Evolutionary conservation across 2,888 invertebrate species (phyloP).

Genomic region (Steromphala cineraria): DNA sequence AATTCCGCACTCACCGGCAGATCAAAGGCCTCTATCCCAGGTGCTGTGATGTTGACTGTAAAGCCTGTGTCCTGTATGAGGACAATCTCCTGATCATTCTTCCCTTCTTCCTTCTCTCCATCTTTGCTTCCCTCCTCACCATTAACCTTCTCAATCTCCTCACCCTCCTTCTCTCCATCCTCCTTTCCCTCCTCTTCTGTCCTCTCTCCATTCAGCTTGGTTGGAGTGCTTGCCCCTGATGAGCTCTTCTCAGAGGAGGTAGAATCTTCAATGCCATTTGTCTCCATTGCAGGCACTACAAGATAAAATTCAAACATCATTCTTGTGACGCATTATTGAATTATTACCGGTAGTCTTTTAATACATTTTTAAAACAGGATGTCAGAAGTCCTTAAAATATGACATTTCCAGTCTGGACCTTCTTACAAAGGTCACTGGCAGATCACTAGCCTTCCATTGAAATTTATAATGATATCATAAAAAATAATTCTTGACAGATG

Average conservation of each 20-base stretch:
- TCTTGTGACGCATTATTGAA: too few relatives aligned
- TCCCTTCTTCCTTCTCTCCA: conserved; percentile 43
- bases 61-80: conserved; percentile 74
- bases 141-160: conserved; percentile 20
- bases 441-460: too few relatives aligned
- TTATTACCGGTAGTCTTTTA: too few relatives aligned
- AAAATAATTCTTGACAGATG: too few relatives aligned
- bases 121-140: conserved; percentile 22
- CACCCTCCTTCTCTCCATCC: background rate
- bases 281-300: background rate
- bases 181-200: background rate
- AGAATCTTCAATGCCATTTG: conserved; percentile 1
- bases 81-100: conserved; percentile 66
- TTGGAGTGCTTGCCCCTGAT: background rate
- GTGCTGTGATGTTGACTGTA: conserved; percentile 94
- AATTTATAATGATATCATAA: too few relatives aligned
- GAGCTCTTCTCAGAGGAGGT: background rate
- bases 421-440: too few relatives aligned
- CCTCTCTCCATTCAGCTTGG: background rate
- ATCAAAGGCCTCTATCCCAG: conserved; percentile 92
- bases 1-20: conserved; percentile 92
- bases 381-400: too few relatives aligned
- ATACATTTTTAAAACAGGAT: too few relatives aligned
- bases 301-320: background rate
- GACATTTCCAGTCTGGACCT: too few relatives aligned